Evolutionary conservation across 2,797 vertebrate species (phyloP).

Genomic region (Nothura maculosa): DNA sequence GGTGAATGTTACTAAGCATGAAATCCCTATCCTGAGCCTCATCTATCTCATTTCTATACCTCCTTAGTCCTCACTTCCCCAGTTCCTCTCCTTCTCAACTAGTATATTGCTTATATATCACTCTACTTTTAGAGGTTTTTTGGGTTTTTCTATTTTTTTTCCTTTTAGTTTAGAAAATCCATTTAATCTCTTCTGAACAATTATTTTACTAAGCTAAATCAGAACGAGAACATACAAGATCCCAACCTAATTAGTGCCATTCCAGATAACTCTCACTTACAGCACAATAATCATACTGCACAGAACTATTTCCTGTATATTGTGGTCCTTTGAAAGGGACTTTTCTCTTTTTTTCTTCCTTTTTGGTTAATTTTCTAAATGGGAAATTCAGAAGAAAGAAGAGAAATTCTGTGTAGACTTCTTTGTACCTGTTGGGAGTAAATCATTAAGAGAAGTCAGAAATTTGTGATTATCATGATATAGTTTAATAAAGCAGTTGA

Average conservation of each 20-base stretch:
- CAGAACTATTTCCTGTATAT: neutral
- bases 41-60: neutral
- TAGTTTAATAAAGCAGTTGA: neutral
- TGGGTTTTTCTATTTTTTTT: neutral
- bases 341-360: neutral
- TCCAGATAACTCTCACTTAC: neutral
- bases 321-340: neutral
- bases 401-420: neutral
- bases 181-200: neutral
- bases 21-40: neutral
- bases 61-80: neutral
- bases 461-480: neutral
- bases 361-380: neutral
- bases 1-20: neutral
- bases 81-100: neutral
- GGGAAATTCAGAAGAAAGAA: neutral
- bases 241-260: neutral
- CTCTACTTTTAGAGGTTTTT: neutral
- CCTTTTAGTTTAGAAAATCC: neutral
- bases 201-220: neutral
- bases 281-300: neutral
- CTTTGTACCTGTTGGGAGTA: neutral
- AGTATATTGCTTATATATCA: neutral
- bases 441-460: neutral
- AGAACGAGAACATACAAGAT: neutral